Evolutionary conservation across 2,113 vertebrate genomes (phyloP).

Genomic region (Geococcyx californianus): DNA sequence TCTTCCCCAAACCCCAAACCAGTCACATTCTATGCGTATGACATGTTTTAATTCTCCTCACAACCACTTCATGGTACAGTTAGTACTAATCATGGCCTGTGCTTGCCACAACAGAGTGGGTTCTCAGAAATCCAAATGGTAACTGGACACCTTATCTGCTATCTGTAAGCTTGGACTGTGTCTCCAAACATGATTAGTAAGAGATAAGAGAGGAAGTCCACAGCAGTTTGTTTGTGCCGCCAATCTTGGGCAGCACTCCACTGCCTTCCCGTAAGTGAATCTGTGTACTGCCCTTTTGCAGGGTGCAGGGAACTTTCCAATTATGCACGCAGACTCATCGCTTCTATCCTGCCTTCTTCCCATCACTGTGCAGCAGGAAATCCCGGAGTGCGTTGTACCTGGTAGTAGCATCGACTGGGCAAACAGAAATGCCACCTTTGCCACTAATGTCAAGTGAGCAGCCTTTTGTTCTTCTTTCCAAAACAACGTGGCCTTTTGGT

Average conservation of each 20-base stretch:
- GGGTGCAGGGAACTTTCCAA: background rate
- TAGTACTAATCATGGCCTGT: conserved; percentile 25
- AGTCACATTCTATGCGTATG: background rate
- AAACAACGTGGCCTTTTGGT: background rate
- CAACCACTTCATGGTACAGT: background rate
- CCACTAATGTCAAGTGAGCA: background rate
- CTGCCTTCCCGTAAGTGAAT: background rate
- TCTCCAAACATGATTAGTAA: background rate
- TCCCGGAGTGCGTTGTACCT: background rate
- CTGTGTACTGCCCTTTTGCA: background rate
- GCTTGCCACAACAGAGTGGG: background rate
- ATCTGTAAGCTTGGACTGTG: background rate
- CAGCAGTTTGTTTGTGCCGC: background rate
- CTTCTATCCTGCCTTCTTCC: background rate
- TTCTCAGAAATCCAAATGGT: background rate
- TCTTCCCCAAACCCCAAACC: background rate
- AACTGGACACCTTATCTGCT: background rate
- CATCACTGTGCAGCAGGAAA: background rate
- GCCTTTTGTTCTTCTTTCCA: background rate
- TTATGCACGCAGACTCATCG: background rate
- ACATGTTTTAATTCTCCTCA: conserved; percentile 23
- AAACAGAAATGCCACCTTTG: background rate
- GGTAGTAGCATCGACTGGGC: background rate
- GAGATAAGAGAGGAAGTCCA: background rate
- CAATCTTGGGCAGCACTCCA: background rate